Evolutionary conservation across 2,113 vertebrate species (phyloP), one percentile per base, ranked within the genome.

Genomic region (Scytalopus superciliaris): DNA sequence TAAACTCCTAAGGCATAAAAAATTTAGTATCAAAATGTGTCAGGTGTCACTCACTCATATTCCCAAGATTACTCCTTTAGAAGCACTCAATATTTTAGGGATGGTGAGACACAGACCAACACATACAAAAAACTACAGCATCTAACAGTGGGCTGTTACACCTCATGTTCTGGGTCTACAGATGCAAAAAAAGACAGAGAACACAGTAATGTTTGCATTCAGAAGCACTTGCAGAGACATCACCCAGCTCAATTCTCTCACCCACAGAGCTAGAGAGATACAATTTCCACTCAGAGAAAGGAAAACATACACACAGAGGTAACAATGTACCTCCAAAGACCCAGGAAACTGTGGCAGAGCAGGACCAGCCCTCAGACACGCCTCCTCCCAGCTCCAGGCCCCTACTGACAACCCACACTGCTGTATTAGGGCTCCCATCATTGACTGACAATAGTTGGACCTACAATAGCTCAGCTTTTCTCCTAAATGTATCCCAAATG

Each of bases 41-140:
- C 77, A 78, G 42, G 78, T 91, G 95, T 91, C 52, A 72, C 52
- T 91, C 74, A 75, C 72, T 86, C 28, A 57, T 27, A 57, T 18
- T 91, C 66, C 64, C 60, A 67, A 17, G 33, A 63, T 47, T 42
- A 56, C 14, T 77, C 47, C 39, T 64, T 63, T 27, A 55, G 78
- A 87, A 87, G 37, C n/a, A 42, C 7, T 67, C n/a, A n/a, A 16
- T 56, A 72, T 45, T 93, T 84, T 52, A 82, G 27, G 17, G 40
- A 70, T 15, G 10, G 10, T 18, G 31, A 68, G 19, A 39, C 27
- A 91, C 22, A 47, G 33, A 77, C 14, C n/a, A 86, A 73, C 28
- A 44, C 16, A 74, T 28, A 59, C 3, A 70, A 25, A 78, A 42
- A 67, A 14, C 7, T 56, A 56, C 22, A 69, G 44, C 44, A 89